A percentile compares a stretch with the other conserved stretches of the same genome.
Evolutionary conservation across 2,797 vertebrate species (phyloP).

Genomic region (Schizopygopsis pylzovi): DNA sequence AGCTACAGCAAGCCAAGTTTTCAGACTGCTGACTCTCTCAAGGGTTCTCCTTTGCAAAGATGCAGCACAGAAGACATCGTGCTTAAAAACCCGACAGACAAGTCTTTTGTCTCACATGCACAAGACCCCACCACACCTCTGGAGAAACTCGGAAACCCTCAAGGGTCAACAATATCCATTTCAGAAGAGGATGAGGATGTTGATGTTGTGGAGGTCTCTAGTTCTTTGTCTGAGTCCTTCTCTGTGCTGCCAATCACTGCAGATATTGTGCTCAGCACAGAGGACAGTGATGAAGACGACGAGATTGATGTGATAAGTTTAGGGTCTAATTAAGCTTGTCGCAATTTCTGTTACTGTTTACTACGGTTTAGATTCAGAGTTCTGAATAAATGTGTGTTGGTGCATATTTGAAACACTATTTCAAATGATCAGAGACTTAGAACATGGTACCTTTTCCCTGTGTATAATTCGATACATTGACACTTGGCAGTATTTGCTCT

Average conservation of each 20-base stretch:
- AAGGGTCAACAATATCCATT: not conserved
- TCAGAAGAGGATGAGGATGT: constrained; percentile 55
- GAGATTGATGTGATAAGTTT: constrained; percentile 50
- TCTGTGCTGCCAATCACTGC: not conserved
- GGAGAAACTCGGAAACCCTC: not conserved
- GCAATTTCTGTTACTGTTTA: constrained; percentile 1
- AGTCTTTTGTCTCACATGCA: not conserved
- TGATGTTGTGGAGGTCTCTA: constrained; percentile 54
- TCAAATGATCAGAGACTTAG: not conserved
- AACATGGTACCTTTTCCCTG: not conserved
- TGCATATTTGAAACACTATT: constrained; percentile 6
- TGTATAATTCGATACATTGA: constrained; percentile 8
- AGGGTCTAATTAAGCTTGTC: constrained; percentile 28
- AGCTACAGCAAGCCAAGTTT: not conserved
- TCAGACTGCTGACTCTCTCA: not conserved
- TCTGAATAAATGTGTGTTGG: not conserved
- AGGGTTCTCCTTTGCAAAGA: not conserved
- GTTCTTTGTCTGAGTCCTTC: not conserved
- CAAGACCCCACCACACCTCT: not conserved
- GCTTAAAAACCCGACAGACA: not conserved
- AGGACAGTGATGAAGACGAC: constrained; percentile 30
- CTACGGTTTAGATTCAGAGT: constrained; percentile 31
- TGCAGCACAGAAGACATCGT: not conserved
- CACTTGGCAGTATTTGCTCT: not conserved
- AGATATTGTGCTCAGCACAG: constrained; percentile 20